These are phyloP conservation scores for Enteromius afrohamiltoni DNA, from an alignment of 2,797 vertebrate genomes.

Conservation along the genomic window DNA sequence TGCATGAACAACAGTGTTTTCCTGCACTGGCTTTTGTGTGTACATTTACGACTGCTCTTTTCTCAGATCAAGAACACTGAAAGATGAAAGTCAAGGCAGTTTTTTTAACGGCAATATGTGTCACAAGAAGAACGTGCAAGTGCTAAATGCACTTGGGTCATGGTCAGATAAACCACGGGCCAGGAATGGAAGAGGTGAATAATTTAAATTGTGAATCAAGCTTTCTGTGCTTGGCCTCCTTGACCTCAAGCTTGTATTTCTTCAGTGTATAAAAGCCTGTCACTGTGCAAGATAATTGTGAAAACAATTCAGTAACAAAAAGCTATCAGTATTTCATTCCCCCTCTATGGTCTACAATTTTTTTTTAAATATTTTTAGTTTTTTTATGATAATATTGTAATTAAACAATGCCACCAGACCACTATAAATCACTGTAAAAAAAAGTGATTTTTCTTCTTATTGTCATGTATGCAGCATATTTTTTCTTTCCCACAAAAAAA, in stretches of 20 bases:
- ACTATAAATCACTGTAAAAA: not conserved
- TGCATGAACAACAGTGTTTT: constrained; percentile 24
- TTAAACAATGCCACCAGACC: not conserved
- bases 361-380: not conserved
- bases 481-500: not conserved
- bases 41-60: not conserved
- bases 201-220: not conserved
- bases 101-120: not conserved
- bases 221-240: not conserved
- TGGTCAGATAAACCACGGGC: not conserved
- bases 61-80: not conserved
- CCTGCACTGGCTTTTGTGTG: not conserved
- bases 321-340: not conserved
- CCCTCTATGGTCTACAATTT: not conserved
- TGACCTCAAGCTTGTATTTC: constrained; percentile 6
- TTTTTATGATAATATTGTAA: not conserved
- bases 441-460: not conserved
- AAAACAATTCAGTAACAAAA: constrained; percentile 6
- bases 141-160: constrained; percentile 9
- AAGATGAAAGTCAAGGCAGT: not conserved
- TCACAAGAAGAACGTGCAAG: not conserved
- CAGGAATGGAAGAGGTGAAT: constrained; percentile 9
- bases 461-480: not conserved
- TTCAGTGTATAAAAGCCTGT: not conserved
- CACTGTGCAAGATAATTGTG: not conserved